phyloP scores from a whole-genome alignment of 1,140 invertebrate genomes.

The Drosophila trapezifrons region DNA sequence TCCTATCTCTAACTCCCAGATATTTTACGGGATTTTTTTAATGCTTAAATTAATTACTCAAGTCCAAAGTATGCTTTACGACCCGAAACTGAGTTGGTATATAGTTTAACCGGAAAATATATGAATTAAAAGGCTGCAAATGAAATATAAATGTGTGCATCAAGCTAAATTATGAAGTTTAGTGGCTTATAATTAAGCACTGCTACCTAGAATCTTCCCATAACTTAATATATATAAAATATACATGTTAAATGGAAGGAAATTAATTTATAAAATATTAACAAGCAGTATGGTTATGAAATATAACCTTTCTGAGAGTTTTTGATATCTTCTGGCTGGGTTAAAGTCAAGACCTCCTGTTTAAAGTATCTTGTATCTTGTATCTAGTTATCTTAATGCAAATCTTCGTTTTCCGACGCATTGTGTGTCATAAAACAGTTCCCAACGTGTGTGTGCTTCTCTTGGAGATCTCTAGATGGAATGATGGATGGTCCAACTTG shows the following conservation, averaged over 20 bases:
- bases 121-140: background rate
- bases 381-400: background rate
- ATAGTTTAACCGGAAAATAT: background rate
- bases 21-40: background rate
- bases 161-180: too few relatives aligned
- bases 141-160: background rate
- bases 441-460: background rate
- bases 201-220: background rate
- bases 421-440: slow-evolving; percentile 10
- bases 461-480: background rate
- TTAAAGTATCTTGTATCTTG: background rate
- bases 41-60: slow-evolving; percentile 5
- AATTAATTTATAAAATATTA: background rate
- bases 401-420: background rate
- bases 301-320: background rate
- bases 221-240: background rate
- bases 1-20: background rate
- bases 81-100: background rate
- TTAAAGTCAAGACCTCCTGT: too few relatives aligned
- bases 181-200: background rate
- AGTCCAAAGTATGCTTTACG: slow-evolving; percentile 7
- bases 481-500: slow-evolving; percentile 8
- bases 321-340: too few relatives aligned
- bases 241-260: background rate
- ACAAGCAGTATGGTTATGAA: background rate